Conservation (phyloP, 2,888 invertebrate genomes). For the Mechanitis messenoides region DNA sequence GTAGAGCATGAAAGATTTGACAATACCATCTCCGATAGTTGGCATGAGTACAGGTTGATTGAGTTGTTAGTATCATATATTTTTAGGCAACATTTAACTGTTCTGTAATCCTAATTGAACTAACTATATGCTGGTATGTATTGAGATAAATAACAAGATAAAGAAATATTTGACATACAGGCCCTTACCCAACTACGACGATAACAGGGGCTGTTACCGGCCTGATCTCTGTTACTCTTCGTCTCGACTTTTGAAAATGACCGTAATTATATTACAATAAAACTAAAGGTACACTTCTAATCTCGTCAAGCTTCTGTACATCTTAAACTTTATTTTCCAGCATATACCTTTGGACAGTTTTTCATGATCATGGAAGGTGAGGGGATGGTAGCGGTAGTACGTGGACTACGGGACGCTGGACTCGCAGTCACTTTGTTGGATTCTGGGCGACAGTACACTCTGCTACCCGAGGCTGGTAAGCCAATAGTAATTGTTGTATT, state of each 20-base stretch:
- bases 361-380: conserved; percentile 32
- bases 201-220: conserved; percentile 45
- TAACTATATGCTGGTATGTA: too few relatives aligned
- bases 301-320: background rate
- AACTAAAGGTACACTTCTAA: background rate
- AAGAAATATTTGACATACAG: conserved; percentile 31
- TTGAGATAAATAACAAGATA: too few relatives aligned
- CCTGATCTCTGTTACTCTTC: conserved; percentile 47
- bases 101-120: too few relatives aligned
- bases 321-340: conserved; percentile 31
- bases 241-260: conserved; percentile 51
- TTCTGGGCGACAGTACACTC: conserved; percentile 45
- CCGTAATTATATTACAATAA: conserved; percentile 35
- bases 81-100: too few relatives aligned
- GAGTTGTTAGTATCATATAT: too few relatives aligned
- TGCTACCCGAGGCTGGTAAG: conserved; percentile 45
- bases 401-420: conserved; percentile 42
- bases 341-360: conserved; percentile 40
- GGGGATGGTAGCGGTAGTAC: conserved; percentile 59
- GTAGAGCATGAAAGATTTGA: too few relatives aligned
- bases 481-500: too few relatives aligned
- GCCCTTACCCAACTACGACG: conserved; percentile 41
- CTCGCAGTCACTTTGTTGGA: conserved; percentile 57
- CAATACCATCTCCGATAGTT: too few relatives aligned
- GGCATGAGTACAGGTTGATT: too few relatives aligned